These are phyloP conservation scores for Upupa epops DNA, from an alignment of 2,113 vertebrate genomes.

Conservation along the genomic window DNA sequence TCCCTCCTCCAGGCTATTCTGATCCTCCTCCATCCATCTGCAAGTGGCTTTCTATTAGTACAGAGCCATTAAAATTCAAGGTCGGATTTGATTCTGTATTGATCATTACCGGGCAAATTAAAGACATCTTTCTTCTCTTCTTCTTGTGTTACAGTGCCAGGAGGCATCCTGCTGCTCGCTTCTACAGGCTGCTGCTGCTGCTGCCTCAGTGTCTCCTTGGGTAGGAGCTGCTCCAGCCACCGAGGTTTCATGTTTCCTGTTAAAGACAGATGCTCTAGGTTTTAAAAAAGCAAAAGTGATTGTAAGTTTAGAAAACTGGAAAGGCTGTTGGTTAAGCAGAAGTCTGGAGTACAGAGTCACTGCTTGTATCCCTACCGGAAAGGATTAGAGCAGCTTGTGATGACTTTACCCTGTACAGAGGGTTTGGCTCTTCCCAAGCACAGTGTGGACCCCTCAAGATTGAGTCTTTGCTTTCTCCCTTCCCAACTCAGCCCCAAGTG, in stretches of 20 bases:
- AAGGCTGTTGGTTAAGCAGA: background rate
- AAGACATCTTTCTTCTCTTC: slow-evolving; percentile 64
- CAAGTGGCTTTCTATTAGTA: background rate
- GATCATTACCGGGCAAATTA: slow-evolving; percentile 66
- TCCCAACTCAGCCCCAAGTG: background rate
- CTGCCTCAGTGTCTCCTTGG: background rate
- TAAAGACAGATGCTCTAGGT: background rate
- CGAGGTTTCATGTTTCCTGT: background rate
- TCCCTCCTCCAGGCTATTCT: background rate
- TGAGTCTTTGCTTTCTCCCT: background rate
- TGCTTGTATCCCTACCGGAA: background rate
- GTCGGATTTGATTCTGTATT: slow-evolving; percentile 34
- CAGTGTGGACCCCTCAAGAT: background rate
- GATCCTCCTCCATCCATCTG: background rate
- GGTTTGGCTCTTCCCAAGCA: background rate
- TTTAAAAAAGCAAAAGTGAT: background rate
- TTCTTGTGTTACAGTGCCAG: slow-evolving; percentile 19
- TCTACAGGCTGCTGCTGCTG: slow-evolving; percentile 7
- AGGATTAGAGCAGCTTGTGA: background rate
- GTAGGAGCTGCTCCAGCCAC: background rate
- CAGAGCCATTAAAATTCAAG: slow-evolving; percentile 60
- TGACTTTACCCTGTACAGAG: background rate
- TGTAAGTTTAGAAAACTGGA: background rate
- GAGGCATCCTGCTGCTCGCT: background rate
- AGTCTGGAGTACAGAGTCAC: background rate